A percentile compares a stretch with the other conserved stretches of the same genome.
Conservation (phyloP, 1,140 invertebrate genomes). For the Drosophila navojoa region DNA sequence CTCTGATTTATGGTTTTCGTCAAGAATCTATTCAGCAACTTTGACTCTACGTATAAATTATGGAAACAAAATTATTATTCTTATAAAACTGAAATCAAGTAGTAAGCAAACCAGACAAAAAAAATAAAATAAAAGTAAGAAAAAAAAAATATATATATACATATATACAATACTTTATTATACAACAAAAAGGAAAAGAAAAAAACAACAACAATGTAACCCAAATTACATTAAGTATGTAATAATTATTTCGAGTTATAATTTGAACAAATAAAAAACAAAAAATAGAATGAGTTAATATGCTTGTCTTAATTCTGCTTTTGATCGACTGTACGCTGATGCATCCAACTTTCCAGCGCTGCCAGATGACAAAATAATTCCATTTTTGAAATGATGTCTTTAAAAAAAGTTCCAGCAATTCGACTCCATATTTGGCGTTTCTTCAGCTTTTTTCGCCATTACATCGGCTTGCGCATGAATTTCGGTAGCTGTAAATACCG, state of each 20-base stretch:
- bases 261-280: constrained; percentile 71
- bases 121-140: too few species aligned
- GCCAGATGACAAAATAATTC: not conserved
- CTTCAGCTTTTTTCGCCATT: not conserved
- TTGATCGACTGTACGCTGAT: not conserved
- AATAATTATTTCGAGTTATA: constrained; percentile 71
- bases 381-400: too few species aligned
- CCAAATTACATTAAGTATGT: constrained; percentile 67
- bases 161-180: constrained; percentile 70
- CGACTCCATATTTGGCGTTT: not conserved
- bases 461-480: not conserved
- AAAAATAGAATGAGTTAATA: constrained; percentile 73
- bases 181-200: constrained; percentile 52
- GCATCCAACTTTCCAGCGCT: not conserved
- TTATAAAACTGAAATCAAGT: constrained; percentile 66
- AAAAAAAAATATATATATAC: constrained; percentile 53
- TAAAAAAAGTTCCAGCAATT: not conserved
- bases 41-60: constrained; percentile 52
- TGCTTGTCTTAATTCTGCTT: not conserved
- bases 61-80: constrained; percentile 61
- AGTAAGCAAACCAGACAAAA: constrained; percentile 37
- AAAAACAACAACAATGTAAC: constrained; percentile 59
- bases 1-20: constrained; percentile 55
- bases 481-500: constrained; percentile 9
- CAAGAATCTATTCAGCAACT: constrained; percentile 37